phyloP scores from a whole-genome alignment of 2,888 invertebrate genomes.

The Rambutsinella grinnellia region DNA sequence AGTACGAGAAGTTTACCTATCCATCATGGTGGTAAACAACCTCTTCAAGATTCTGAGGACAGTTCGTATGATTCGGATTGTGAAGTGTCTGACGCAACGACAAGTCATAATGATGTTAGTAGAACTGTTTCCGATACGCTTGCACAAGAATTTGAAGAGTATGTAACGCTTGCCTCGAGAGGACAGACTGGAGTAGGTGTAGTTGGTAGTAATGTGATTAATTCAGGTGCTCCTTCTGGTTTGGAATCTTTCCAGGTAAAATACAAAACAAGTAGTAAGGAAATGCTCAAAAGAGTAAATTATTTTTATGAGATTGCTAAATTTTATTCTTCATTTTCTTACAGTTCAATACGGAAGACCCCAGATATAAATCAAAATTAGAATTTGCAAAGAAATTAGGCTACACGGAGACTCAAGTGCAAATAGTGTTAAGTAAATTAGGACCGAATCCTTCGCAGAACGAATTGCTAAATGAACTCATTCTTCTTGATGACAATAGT shows the following conservation, averaged over 20 bases:
- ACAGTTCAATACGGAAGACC: slow-evolving; percentile 44
- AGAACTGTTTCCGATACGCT: slow-evolving; percentile 87
- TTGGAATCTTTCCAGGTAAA: slow-evolving; percentile 34
- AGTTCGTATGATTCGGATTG: slow-evolving; percentile 88
- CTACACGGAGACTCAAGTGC: slow-evolving; percentile 88
- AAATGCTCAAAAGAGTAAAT: neutral
- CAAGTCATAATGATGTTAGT: slow-evolving; percentile 81
- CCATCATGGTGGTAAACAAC: slow-evolving; percentile 39
- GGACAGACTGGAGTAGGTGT: slow-evolving; percentile 40
- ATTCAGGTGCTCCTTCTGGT: slow-evolving; percentile 20
- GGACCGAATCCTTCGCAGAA: slow-evolving; percentile 89
- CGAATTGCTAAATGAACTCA: slow-evolving; percentile 88
- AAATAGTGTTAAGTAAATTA: slow-evolving; percentile 82
- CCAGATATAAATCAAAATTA: slow-evolving; percentile 68
- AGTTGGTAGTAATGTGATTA: slow-evolving; percentile 1
- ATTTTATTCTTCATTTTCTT: neutral
- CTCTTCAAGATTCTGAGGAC: slow-evolving; percentile 74
- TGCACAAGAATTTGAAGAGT: slow-evolving; percentile 87
- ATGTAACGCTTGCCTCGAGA: slow-evolving; percentile 73
- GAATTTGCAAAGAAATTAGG: slow-evolving; percentile 94
- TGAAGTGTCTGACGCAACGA: slow-evolving; percentile 73
- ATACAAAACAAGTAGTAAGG: neutral
- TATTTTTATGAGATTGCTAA: neutral
- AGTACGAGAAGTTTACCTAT: slow-evolving; percentile 20
- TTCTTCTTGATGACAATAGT: slow-evolving; percentile 75